Conservation (phyloP, 2,888 invertebrate species). For the Horisme vitalbata region DNA sequence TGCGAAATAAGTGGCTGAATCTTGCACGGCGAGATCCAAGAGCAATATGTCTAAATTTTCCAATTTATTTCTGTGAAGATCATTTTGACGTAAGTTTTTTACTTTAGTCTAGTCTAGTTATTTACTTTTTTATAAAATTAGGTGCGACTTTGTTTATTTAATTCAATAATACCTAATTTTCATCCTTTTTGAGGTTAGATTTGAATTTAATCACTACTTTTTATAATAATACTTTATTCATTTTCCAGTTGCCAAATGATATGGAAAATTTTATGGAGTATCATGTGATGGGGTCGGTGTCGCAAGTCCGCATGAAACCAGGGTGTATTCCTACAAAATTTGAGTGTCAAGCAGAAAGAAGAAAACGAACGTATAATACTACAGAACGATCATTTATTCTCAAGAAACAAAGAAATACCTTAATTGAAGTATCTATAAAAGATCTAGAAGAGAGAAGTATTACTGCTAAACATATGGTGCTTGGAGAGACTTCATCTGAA, state of each 20-base stretch:
- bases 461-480: not conserved
- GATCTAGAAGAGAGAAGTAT: constrained; percentile 13
- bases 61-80: constrained; percentile 8
- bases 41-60: not conserved
- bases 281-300: constrained; percentile 43
- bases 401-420: constrained; percentile 14
- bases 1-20: not conserved
- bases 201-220: not conserved
- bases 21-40: constrained; percentile 8
- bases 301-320: constrained; percentile 42
- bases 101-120: too few relatives aligned
- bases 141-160: not conserved
- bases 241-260: too few relatives aligned
- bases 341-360: constrained; percentile 37
- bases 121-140: not conserved
- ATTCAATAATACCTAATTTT: not conserved
- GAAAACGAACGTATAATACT: not conserved
- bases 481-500: constrained; percentile 4
- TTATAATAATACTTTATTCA: not conserved
- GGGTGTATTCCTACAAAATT: constrained; percentile 41
- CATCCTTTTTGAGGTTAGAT: not conserved
- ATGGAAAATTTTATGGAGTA: constrained; percentile 45
- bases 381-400: not conserved
- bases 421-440: constrained; percentile 13
- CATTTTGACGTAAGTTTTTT: too few relatives aligned